Percentiles rank a stretch among this genome's conserved stretches.
Conservation (phyloP, 2,888 invertebrate genomes). For the Hermaeophaga mercurialis region DNA sequence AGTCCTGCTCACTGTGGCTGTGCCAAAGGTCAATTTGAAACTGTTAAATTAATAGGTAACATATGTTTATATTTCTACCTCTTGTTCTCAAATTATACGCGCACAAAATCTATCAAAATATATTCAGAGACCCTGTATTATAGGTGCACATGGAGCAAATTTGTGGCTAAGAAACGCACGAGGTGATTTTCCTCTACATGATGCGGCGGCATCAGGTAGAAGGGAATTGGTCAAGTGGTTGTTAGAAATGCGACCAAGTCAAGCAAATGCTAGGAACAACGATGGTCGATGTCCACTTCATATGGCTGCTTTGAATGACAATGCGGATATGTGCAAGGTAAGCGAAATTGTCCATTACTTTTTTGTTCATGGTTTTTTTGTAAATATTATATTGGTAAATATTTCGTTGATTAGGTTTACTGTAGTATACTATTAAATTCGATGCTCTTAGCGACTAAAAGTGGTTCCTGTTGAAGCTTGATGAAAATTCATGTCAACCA, state of each 20-base stretch:
- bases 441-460: too few species aligned
- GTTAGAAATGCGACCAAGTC: slow-evolving; percentile 79
- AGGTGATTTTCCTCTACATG: slow-evolving; percentile 94
- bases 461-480: too few species aligned
- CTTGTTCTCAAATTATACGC: too few species aligned
- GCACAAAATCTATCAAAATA: too few species aligned
- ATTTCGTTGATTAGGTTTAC: too few species aligned
- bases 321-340: slow-evolving; percentile 89
- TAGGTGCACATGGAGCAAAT: slow-evolving; percentile 75
- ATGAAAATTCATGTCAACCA: too few species aligned
- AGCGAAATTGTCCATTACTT: neutral
- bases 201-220: slow-evolving; percentile 91
- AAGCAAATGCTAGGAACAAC: slow-evolving; percentile 86
- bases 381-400: too few species aligned
- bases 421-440: too few species aligned
- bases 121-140: too few species aligned
- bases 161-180: slow-evolving; percentile 91
- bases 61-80: too few species aligned
- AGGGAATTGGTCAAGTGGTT: slow-evolving; percentile 90
- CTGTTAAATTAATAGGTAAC: slow-evolving; percentile 65
- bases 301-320: slow-evolving; percentile 91
- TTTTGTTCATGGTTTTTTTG: too few species aligned
- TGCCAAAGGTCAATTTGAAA: slow-evolving; percentile 87
- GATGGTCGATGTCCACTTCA: slow-evolving; percentile 93
- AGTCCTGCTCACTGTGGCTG: slow-evolving; percentile 95